Evolutionary conservation across 1,140 invertebrate species (phyloP).

Genomic region (Brachionus calyciflorus): DNA sequence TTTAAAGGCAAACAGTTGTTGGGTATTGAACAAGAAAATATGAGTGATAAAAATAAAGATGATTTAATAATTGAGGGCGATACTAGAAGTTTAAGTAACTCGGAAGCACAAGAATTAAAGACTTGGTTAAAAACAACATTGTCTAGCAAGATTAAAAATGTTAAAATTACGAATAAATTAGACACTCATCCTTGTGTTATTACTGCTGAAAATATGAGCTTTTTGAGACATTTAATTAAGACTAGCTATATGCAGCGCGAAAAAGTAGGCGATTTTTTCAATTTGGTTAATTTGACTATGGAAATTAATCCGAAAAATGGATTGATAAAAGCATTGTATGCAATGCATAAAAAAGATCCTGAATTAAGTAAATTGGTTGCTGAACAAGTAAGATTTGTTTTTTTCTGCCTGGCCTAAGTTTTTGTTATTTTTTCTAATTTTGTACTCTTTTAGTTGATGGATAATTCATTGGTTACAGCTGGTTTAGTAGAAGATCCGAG

Average conservation of each 20-base stretch:
- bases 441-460: slow-evolving; percentile 67
- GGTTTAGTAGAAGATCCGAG: slow-evolving; percentile 89
- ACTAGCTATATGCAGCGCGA: slow-evolving; percentile 80
- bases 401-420: neutral
- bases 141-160: slow-evolving; percentile 45
- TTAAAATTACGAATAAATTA: slow-evolving; percentile 71
- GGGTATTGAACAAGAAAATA: slow-evolving; percentile 90
- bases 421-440: slow-evolving; percentile 52
- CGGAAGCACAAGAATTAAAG: slow-evolving; percentile 73
- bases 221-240: slow-evolving; percentile 85
- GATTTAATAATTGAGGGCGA: slow-evolving; percentile 53
- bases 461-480: slow-evolving; percentile 88
- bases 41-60: slow-evolving; percentile 54
- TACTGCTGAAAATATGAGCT: slow-evolving; percentile 90
- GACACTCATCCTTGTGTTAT: slow-evolving; percentile 87
- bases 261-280: slow-evolving; percentile 65
- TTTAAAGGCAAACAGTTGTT: slow-evolving; percentile 76
- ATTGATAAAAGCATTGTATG: slow-evolving; percentile 81
- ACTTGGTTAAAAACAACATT: slow-evolving; percentile 68
- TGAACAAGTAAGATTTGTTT: slow-evolving; percentile 66
- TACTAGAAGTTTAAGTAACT: slow-evolving; percentile 68
- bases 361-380: slow-evolving; percentile 78
- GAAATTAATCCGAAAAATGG: slow-evolving; percentile 90
- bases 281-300: slow-evolving; percentile 80
- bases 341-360: slow-evolving; percentile 71